phyloP scores from a whole-genome alignment of 2,113 vertebrate genomes.

The Phycodurus eques region DNA sequence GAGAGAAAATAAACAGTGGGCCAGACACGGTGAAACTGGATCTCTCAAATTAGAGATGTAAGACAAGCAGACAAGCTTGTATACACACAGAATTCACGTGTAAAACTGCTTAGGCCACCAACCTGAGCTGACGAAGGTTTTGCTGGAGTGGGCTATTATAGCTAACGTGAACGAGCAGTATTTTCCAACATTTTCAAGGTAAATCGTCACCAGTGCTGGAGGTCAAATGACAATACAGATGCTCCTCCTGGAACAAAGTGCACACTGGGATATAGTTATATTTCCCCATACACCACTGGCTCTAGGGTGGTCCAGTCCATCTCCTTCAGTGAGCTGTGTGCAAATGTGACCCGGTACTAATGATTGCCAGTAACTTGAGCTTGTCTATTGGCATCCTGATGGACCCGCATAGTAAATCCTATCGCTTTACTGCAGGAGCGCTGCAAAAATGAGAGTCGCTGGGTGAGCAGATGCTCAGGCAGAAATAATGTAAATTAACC shows the following conservation, averaged over 20 bases:
- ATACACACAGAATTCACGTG: slow-evolving; percentile 7
- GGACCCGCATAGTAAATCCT: slow-evolving; percentile 42
- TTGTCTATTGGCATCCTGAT: slow-evolving; percentile 60
- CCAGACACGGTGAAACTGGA: slow-evolving; percentile 51
- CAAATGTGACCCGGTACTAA: slow-evolving; percentile 57
- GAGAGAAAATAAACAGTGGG: slow-evolving; percentile 56
- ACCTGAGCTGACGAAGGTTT: not conserved
- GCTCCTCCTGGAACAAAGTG: slow-evolving; percentile 38
- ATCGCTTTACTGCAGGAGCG: slow-evolving; percentile 55
- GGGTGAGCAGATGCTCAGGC: slow-evolving; percentile 55
- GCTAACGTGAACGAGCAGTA: slow-evolving; percentile 14
- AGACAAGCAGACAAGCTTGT: slow-evolving; percentile 18
- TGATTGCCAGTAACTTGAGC: slow-evolving; percentile 70
- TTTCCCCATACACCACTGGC: slow-evolving; percentile 57
- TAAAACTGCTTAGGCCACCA: not conserved
- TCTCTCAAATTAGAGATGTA: slow-evolving; percentile 17
- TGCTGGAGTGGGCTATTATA: not conserved
- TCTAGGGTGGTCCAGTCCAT: slow-evolving; percentile 73
- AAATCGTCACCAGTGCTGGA: slow-evolving; percentile 50
- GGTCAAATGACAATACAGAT: slow-evolving; percentile 66
- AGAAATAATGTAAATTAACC: slow-evolving; percentile 33
- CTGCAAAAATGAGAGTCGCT: slow-evolving; percentile 16
- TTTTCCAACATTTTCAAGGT: slow-evolving; percentile 20
- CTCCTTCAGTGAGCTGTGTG: slow-evolving; percentile 53
- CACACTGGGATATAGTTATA: slow-evolving; percentile 66